These are phyloP conservation scores for Acronicta alni DNA, from an alignment of 2,888 invertebrate species.

Conservation along the genomic window DNA sequence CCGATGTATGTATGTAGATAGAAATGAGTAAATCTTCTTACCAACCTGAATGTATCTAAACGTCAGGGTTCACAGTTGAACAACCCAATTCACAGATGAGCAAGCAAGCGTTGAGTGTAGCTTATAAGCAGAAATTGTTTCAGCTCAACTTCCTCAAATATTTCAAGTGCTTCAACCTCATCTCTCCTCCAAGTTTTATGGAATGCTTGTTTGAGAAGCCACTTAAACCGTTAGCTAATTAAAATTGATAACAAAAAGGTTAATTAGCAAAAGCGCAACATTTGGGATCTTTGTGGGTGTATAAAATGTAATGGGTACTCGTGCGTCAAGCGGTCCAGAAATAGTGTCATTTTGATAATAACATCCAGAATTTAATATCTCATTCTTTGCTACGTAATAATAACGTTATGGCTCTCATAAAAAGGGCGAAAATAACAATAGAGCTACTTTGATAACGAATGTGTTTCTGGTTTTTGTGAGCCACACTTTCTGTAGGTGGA, in stretches of 20 bases:
- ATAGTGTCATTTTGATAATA: conserved; percentile 23
- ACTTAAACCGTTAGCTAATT: conserved; percentile 30
- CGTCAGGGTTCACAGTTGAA: conserved; percentile 5
- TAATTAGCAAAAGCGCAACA: conserved; percentile 27
- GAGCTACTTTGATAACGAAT: conserved; percentile 47
- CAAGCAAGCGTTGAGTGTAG: neutral
- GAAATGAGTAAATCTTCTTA: no score
- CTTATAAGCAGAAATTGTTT: conserved; percentile 13
- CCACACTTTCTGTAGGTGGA: conserved; percentile 31
- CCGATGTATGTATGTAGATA: neutral
- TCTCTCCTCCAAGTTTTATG: conserved; percentile 17
- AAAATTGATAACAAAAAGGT: conserved; percentile 34
- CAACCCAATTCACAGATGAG: neutral
- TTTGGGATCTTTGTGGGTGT: conserved; percentile 14
- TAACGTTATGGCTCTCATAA: conserved; percentile 53
- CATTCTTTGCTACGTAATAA: conserved; percentile 46
- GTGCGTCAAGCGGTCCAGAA: conserved; percentile 17
- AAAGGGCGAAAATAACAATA: conserved; percentile 52
- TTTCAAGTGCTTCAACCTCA: conserved; percentile 2
- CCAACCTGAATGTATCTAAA: neutral
- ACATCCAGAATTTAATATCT: conserved; percentile 40
- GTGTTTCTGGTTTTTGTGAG: conserved; percentile 48
- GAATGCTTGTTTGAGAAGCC: conserved; percentile 7
- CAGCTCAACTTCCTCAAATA: conserved; percentile 15
- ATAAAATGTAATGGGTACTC: conserved; percentile 22